Percentiles rank a stretch among this genome's conserved stretches.
Conservation (phyloP, 1,140 invertebrate species). For the Trichoplusia ni region DNA sequence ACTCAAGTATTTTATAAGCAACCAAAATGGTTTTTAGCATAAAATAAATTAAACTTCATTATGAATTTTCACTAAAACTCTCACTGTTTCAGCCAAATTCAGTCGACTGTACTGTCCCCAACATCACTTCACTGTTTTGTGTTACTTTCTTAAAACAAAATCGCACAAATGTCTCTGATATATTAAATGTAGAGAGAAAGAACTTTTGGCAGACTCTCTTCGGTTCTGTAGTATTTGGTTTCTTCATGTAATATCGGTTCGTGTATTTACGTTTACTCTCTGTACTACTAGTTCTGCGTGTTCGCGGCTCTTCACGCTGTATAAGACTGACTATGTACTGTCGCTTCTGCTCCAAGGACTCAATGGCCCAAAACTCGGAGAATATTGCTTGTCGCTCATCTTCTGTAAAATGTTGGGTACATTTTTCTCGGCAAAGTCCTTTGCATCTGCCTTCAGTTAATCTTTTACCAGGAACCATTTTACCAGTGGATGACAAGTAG, state of each 20-base stretch:
- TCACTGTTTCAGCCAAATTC: no score
- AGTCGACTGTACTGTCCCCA: no score
- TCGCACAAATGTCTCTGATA: slow-evolving; percentile 31
- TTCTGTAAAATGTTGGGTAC: slow-evolving; percentile 15
- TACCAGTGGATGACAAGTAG: no score
- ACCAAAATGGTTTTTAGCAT: no score
- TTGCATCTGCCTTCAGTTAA: slow-evolving; percentile 6
- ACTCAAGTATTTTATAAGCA: no score
- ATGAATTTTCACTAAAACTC: no score
- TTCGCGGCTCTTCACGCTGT: not conserved
- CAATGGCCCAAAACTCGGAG: slow-evolving; percentile 12
- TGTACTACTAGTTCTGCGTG: slow-evolving; percentile 19
- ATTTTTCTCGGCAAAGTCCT: slow-evolving; percentile 13
- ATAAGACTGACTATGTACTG: slow-evolving; percentile 27
- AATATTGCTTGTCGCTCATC: slow-evolving; percentile 19
- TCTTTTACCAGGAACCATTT: slow-evolving; percentile 14
- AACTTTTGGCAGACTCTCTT: slow-evolving; percentile 32
- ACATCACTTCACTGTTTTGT: slow-evolving; percentile 27
- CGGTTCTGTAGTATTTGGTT: slow-evolving; percentile 24
- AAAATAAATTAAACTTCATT: no score
- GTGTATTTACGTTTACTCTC: slow-evolving; percentile 28
- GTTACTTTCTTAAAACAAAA: slow-evolving; percentile 34
- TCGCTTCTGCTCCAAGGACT: slow-evolving; percentile 23
- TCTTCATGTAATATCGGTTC: slow-evolving; percentile 33
- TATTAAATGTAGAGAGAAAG: slow-evolving; percentile 27